These are phyloP conservation scores for Dendrophyllia cribrosa DNA, from an alignment of 64 coral and sea anemone species.

Conservation along the genomic window DNA sequence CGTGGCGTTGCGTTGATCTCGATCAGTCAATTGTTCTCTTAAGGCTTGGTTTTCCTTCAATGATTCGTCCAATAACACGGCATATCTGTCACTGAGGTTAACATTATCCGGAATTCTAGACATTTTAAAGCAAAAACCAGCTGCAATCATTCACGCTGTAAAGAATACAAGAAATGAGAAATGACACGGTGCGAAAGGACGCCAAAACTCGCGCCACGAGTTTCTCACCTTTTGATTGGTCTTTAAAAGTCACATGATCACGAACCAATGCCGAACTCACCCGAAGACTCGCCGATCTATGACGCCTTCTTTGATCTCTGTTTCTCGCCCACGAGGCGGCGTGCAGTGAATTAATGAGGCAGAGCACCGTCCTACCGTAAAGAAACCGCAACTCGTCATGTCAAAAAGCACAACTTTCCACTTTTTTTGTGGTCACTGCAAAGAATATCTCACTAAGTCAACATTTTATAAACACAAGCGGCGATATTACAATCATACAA, in stretches of 20 bases:
- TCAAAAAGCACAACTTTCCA: neutral
- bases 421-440: conserved; percentile 4
- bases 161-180: neutral
- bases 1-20: neutral
- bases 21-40: neutral
- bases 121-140: neutral
- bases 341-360: too few relatives aligned
- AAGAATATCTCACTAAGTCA: neutral
- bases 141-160: neutral
- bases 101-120: neutral
- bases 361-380: neutral
- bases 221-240: neutral
- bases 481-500: conserved; percentile 1
- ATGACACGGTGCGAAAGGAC: neutral
- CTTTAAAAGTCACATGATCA: neutral
- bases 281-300: neutral
- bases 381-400: neutral
- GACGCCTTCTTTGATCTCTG: neutral
- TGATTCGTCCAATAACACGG: neutral
- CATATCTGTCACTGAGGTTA: neutral
- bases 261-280: neutral
- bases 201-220: neutral
- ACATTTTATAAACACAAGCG: conserved; percentile 21
- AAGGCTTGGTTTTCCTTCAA: neutral
- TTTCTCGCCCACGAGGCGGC: neutral